phyloP scores from a whole-genome alignment of 2,797 vertebrate species.

The Fistularia tabacaria region DNA sequence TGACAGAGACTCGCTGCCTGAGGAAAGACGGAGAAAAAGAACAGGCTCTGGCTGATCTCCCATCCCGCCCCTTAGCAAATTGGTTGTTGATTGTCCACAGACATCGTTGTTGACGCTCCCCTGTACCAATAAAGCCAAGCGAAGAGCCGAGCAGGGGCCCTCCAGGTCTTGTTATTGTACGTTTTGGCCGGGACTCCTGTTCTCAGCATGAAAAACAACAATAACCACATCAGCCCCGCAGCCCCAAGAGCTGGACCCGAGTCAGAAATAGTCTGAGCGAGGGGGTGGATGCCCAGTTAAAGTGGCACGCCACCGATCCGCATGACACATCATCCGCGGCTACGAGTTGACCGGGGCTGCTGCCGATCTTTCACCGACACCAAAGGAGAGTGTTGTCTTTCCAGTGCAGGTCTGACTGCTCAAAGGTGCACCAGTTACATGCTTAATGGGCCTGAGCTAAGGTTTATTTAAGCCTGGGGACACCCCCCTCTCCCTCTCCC shows the following conservation, averaged over 20 bases:
- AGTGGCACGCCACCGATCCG: constrained; percentile 29
- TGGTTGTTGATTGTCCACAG: constrained; percentile 68
- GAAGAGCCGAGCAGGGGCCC: constrained; percentile 42
- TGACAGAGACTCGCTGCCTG: constrained; percentile 24
- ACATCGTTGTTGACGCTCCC: constrained; percentile 53
- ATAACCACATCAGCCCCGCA: constrained; percentile 68
- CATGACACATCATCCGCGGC: constrained; percentile 42
- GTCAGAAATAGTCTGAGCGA: constrained; percentile 38
- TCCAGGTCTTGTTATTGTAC: constrained; percentile 64
- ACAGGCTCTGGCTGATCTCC: constrained; percentile 47
- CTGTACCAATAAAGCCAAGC: constrained; percentile 47
- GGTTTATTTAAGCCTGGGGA: background rate
- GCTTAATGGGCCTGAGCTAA: background rate
- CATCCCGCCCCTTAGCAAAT: constrained; percentile 52
- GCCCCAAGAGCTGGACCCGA: constrained; percentile 46
- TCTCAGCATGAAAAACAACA: constrained; percentile 72
- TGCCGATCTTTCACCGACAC: constrained; percentile 8
- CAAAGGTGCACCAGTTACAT: constrained; percentile 24
- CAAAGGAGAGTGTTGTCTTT: constrained; percentile 18
- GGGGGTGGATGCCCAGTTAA: constrained; percentile 36
- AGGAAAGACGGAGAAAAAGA: constrained; percentile 34
- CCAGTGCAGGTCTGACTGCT: constrained; percentile 5
- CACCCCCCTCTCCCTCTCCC: too few relatives aligned
- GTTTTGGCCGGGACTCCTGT: constrained; percentile 59
- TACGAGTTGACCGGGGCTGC: constrained; percentile 40